Percentiles rank a stretch among this genome's conserved stretches.
Evolutionary conservation across 2,797 vertebrate species (phyloP).

Genomic region (Enteromius trimaculatus): DNA sequence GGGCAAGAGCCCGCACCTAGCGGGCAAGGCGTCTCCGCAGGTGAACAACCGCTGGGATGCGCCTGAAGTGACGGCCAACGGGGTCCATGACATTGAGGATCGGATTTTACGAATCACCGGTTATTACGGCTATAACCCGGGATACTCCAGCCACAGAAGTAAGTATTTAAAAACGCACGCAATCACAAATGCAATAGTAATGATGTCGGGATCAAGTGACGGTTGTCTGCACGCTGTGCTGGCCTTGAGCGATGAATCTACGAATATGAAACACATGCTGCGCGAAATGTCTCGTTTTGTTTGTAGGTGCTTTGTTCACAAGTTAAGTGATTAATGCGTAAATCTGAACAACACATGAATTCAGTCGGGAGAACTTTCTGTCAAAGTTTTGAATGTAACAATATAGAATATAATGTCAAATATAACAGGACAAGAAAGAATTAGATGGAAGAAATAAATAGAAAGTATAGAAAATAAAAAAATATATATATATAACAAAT

Average conservation of each 20-base stretch:
- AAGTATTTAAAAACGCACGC: conserved; percentile 72
- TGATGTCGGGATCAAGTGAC: not conserved
- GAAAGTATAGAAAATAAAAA: not conserved
- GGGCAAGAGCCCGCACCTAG: conserved; percentile 71
- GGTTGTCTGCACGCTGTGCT: not conserved
- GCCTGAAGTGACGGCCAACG: conserved; percentile 90
- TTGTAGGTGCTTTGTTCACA: not conserved
- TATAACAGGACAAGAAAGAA: not conserved
- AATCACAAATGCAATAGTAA: not conserved
- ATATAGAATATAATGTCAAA: not conserved
- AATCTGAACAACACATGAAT: conserved; percentile 3
- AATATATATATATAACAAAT: not conserved
- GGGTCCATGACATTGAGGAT: conserved; percentile 96
- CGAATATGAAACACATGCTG: not conserved
- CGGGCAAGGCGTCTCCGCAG: conserved; percentile 73
- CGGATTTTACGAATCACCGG: conserved; percentile 96
- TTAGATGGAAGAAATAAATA: not conserved
- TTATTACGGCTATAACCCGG: conserved; percentile 98
- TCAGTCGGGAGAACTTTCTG: conserved; percentile 13
- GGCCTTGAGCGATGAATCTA: not conserved
- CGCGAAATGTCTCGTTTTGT: not conserved
- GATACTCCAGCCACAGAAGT: conserved; percentile 97
- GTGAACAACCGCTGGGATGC: conserved; percentile 65
- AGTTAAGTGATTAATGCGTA: not conserved
- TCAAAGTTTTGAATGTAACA: not conserved